phyloP scores from a whole-genome alignment of 2,797 vertebrate genomes.

The Myiothlypis coronata region DNA sequence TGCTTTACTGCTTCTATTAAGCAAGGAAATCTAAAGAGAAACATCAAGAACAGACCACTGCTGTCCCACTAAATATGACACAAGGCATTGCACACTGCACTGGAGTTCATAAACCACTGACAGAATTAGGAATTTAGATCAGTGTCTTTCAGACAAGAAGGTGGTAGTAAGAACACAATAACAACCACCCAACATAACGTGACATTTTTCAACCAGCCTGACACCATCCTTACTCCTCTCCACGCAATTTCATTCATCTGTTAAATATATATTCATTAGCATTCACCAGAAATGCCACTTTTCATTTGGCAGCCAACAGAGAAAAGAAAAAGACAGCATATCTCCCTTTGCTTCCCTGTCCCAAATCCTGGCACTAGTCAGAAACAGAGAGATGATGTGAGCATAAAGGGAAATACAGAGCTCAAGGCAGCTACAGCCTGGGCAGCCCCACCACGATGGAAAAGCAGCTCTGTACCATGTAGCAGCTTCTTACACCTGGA shows the following conservation, averaged over 20 bases:
- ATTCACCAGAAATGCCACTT: neutral
- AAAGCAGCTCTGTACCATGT: neutral
- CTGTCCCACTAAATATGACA: neutral
- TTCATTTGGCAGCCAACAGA: neutral
- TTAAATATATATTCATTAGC: neutral
- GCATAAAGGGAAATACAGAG: neutral
- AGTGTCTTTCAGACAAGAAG: neutral
- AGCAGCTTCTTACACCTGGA: neutral
- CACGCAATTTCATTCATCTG: neutral
- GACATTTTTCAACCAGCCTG: neutral
- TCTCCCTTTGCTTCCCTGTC: neutral
- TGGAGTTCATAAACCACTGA: neutral
- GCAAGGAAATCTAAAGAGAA: neutral
- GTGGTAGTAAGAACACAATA: neutral
- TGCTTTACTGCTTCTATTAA: neutral
- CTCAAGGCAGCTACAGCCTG: neutral
- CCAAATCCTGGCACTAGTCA: accelerated
- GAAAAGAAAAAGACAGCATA: neutral
- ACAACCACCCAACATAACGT: neutral
- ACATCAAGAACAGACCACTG: neutral
- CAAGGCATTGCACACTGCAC: neutral
- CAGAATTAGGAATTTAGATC: neutral
- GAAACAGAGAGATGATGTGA: neutral
- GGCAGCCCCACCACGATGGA: neutral
- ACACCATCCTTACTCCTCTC: neutral